Base-by-base conservation (phyloP, 2,113 vertebrate genomes). In the Petrocephalus zakoni region DNA sequence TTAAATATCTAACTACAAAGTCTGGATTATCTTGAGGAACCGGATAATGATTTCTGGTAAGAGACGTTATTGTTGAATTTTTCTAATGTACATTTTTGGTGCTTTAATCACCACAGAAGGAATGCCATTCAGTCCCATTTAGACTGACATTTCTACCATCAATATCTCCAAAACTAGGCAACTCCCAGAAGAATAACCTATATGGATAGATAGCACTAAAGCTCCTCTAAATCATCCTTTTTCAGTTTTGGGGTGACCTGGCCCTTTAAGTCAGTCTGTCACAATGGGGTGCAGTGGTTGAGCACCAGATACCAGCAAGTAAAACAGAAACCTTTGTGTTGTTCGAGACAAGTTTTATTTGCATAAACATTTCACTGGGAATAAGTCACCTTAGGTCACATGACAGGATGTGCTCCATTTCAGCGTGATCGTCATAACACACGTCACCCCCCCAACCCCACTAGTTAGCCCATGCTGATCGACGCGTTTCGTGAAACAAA, bases 281-380 rank as follows among this genome's bases (percentile, higher is more conserved):
- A 1, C 61, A 29, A 68, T 68, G 3, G 61, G 61, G 25, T 68
- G n/a, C 61, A 68, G 61, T 29, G 61, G 61, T n/a, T 29, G 25
- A n/a, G 22, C 25, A 4, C 42, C 82, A 85, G 46, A 6, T 17
- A 84, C 21, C 19, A 22, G 51, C 22, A 85, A 53, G 84, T 29
- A 22, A 85, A 55, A 85, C 22, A 1, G 21, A 53, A 87, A 86
- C 2, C 55, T 3, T 42, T 1, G 34, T 89, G 90, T 92, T 83
- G 91, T 91, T 93, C 93, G 94, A 93, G 92, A 95, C 92, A 92
- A 93, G 84, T 56, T 96, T 90, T 94, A 92, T 94, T 96, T 96
- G 94, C 95, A 96, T 95, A 94, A 92, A 95, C 94, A 94, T 90
- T 93, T 94, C 93, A 93, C 93, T 92, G 61, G 61, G 83, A 85